Evolutionary conservation across 2,888 invertebrate genomes (phyloP).

Genomic region (Agrochola macilenta): DNA sequence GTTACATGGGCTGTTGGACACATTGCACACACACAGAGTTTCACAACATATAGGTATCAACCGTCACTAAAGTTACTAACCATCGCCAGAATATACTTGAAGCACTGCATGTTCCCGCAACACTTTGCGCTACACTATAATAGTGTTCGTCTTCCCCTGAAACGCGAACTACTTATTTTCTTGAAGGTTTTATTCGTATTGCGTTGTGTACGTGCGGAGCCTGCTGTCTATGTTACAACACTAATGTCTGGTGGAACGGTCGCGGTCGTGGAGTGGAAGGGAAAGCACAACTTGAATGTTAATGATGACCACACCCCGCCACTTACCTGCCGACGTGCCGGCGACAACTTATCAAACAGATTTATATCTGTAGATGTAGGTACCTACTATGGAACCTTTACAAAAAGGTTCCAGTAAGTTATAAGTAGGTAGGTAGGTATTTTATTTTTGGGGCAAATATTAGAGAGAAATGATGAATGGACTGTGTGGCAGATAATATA

Average conservation of each 20-base stretch:
- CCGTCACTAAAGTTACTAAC: slow-evolving; percentile 54
- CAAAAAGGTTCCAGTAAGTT: background rate
- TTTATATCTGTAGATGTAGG: background rate
- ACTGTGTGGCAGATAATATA: no score
- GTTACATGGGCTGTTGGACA: background rate
- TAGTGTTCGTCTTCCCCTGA: slow-evolving; percentile 16
- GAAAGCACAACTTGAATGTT: slow-evolving; percentile 75
- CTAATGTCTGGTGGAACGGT: slow-evolving; percentile 1
- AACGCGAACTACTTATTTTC: slow-evolving; percentile 10
- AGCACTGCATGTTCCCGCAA: slow-evolving; percentile 61
- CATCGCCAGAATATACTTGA: slow-evolving; percentile 64
- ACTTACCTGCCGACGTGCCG: background rate
- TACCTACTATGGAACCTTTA: background rate
- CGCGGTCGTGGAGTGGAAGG: slow-evolving; percentile 55
- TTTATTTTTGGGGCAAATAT: background rate
- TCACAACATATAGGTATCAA: slow-evolving; percentile 36
- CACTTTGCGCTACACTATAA: slow-evolving; percentile 1
- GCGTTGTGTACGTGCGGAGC: slow-evolving; percentile 38
- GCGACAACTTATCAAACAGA: background rate
- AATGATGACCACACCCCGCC: slow-evolving; percentile 68
- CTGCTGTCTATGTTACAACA: slow-evolving; percentile 40
- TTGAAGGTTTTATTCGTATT: background rate
- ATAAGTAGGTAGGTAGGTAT: background rate
- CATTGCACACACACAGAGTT: slow-evolving; percentile 31
- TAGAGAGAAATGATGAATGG: background rate